A percentile compares a stretch with the other conserved stretches of the same genome.
Evolutionary conservation across 92 coral and sea anemone genomes (phyloP).

Genomic region (Epizoanthus rinbou): DNA sequence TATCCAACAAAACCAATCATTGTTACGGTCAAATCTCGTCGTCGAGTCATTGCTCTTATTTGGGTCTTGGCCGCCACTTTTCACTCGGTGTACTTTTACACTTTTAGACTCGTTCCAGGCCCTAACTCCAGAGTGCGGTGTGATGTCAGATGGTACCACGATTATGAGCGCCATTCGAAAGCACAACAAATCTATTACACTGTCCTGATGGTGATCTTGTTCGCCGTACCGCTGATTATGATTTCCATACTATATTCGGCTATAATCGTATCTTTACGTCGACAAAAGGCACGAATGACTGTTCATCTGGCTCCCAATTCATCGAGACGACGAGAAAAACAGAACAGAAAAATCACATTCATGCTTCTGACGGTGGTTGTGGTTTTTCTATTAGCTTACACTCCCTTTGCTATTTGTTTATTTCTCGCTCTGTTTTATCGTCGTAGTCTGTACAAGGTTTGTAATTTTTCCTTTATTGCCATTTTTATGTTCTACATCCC

Average conservation of each 20-base stretch:
- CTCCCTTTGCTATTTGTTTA: not conserved
- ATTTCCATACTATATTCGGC: not conserved
- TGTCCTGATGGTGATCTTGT: not conserved
- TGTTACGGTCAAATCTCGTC: not conserved
- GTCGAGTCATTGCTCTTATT: slow-evolving; percentile 15
- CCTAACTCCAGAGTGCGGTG: not conserved
- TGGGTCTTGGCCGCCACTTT: not conserved
- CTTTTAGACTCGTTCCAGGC: not conserved
- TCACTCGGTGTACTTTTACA: not conserved
- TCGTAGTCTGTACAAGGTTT: not conserved
- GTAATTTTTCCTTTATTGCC: not conserved
- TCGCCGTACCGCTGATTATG: not conserved
- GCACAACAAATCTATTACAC: not conserved
- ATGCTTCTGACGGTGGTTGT: not conserved
- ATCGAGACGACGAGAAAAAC: not conserved
- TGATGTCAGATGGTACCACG: not conserved
- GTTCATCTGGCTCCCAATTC: not conserved
- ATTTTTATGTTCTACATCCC: slow-evolving; percentile 7
- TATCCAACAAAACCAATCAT: not conserved
- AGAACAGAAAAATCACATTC: not conserved
- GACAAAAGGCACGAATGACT: not conserved
- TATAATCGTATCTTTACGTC: not conserved
- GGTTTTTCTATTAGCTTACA: not conserved
- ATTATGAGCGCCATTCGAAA: not conserved
- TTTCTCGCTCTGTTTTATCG: not conserved